Percentiles rank a stretch among this genome's conserved stretches.
These are phyloP conservation scores for Cheilosia vulpina DNA, from an alignment of 2,888 invertebrate genomes.

Conservation along the genomic window DNA sequence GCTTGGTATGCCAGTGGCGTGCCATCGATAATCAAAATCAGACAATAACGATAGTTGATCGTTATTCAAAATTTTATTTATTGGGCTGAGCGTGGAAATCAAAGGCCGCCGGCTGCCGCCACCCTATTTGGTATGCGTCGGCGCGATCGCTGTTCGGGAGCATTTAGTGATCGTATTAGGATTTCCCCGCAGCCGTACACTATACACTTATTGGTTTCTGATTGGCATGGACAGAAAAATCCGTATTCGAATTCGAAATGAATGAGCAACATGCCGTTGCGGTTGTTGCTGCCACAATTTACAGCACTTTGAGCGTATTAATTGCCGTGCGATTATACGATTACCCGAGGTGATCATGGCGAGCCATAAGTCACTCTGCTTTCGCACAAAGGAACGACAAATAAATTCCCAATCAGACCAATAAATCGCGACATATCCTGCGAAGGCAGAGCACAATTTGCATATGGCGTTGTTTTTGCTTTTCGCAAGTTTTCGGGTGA, in stretches of 20 bases:
- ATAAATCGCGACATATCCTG: constrained; percentile 71
- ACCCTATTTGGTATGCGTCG: constrained; percentile 62
- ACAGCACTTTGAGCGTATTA: constrained; percentile 70
- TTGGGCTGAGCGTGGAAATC: constrained; percentile 61
- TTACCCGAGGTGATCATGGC: constrained; percentile 70
- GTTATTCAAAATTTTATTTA: constrained; percentile 75
- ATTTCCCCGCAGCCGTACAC: constrained; percentile 24
- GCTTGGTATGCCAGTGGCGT: constrained; percentile 57
- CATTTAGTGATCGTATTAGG: constrained; percentile 62
- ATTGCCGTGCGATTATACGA: constrained; percentile 71
- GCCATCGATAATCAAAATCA: constrained; percentile 73
- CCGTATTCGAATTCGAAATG: constrained; percentile 58
- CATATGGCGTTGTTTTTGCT: constrained; percentile 49
- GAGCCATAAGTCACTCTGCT: constrained; percentile 66
- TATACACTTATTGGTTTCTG: constrained; percentile 64
- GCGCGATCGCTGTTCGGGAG: constrained; percentile 40
- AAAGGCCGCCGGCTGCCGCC: constrained; percentile 59
- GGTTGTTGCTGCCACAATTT: constrained; percentile 57
- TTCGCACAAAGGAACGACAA: constrained; percentile 65
- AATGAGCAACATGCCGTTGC: constrained; percentile 55
- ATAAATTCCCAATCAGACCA: constrained; percentile 74
- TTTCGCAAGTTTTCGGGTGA: constrained; percentile 58
- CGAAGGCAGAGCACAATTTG: constrained; percentile 46
- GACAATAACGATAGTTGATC: constrained; percentile 71
- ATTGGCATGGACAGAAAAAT: constrained; percentile 67